These are phyloP conservation scores for Willowsia nigromaculata DNA, from an alignment of 2,888 invertebrate species.

Conservation along the genomic window DNA sequence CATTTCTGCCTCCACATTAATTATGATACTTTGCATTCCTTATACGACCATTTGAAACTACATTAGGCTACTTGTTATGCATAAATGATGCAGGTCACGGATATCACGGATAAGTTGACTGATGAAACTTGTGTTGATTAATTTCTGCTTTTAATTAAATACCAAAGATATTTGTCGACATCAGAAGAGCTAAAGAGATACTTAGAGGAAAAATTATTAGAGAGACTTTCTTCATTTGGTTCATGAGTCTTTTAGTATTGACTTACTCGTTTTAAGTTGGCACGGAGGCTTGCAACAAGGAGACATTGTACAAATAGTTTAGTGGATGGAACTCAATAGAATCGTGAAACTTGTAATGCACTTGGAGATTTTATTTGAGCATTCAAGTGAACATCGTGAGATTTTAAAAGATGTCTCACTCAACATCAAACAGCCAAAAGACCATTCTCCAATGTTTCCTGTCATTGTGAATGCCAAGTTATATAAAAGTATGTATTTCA, in stretches of 20 bases:
- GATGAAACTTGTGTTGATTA: constrained; percentile 22
- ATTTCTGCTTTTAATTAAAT: constrained; percentile 43
- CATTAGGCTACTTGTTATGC: neutral
- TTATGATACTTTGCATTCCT: constrained; percentile 8
- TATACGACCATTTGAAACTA: neutral
- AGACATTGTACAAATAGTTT: neutral
- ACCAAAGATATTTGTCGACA: no score
- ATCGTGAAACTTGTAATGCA: constrained; percentile 23
- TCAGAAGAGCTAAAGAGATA: no score
- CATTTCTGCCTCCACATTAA: constrained; percentile 23
- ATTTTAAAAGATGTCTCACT: constrained; percentile 61
- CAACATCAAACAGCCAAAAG: neutral
- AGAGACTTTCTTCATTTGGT: no score
- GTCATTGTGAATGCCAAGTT: neutral
- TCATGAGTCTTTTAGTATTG: neutral
- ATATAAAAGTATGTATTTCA: neutral
- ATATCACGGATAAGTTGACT: neutral
- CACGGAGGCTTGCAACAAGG: neutral
- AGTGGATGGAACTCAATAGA: neutral
- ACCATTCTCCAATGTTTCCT: constrained; percentile 26
- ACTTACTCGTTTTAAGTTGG: neutral
- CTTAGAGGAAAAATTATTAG: no score
- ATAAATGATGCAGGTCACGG: neutral
- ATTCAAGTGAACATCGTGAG: constrained; percentile 55
- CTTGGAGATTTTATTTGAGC: constrained; percentile 35